These are phyloP conservation scores for Mixornis gularis DNA, from an alignment of 2,113 vertebrate species.

Conservation along the genomic window DNA sequence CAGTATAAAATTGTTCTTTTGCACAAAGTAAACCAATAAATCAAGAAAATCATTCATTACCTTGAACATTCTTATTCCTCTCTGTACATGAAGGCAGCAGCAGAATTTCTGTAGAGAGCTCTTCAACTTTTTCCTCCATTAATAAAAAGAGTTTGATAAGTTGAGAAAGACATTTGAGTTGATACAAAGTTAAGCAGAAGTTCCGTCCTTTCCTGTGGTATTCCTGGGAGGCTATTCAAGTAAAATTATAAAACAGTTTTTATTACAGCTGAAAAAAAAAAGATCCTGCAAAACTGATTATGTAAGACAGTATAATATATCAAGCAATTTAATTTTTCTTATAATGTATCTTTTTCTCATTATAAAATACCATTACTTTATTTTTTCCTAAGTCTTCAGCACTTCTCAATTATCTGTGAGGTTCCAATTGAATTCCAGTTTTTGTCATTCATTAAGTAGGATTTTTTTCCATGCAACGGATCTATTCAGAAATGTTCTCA, in stretches of 20 bases:
- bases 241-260: constrained; percentile 22
- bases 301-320: background rate
- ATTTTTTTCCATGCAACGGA: background rate
- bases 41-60: constrained; percentile 64
- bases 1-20: background rate
- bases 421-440: background rate
- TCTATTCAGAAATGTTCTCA: background rate
- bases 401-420: background rate
- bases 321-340: background rate
- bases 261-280: background rate
- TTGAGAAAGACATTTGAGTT: constrained; percentile 82
- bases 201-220: constrained; percentile 67
- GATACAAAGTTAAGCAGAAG: constrained; percentile 82
- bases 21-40: background rate
- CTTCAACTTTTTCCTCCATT: constrained; percentile 81
- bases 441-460: background rate
- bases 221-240: constrained; percentile 75
- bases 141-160: constrained; percentile 78
- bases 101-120: constrained; percentile 75
- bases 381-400: background rate
- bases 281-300: background rate
- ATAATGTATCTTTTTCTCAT: background rate
- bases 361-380: background rate
- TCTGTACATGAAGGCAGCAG: constrained; percentile 69
- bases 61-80: constrained; percentile 73